A percentile compares a stretch with the other conserved stretches of the same genome.
These are phyloP conservation scores for Phalanger gymnotis DNA, from an alignment of 2,797 vertebrate species.

Conservation along the genomic window DNA sequence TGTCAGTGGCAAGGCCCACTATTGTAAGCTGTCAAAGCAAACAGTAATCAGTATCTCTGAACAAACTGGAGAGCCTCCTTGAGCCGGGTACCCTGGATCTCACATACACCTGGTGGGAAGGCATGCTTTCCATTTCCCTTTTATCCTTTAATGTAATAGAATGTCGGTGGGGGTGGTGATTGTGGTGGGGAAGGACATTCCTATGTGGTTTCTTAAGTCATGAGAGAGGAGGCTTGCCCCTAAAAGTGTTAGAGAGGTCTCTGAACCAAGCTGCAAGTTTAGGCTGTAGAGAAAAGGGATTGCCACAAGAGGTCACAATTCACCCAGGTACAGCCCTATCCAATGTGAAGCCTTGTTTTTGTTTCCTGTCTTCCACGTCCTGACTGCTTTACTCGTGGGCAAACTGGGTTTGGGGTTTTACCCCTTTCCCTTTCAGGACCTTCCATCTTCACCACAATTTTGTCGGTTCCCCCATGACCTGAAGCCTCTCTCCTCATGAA, in stretches of 20 bases:
- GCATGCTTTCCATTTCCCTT: neutral
- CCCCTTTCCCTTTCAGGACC: neutral
- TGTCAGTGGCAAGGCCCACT: neutral
- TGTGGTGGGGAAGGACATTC: neutral
- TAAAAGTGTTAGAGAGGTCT: neutral
- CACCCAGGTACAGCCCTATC: neutral
- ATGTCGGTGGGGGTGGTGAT: neutral
- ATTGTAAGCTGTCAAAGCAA: neutral
- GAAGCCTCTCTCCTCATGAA: neutral
- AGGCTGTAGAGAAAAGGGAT: neutral
- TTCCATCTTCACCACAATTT: neutral
- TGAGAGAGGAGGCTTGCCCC: neutral
- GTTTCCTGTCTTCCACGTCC: neutral
- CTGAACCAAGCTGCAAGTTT: neutral
- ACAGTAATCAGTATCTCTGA: neutral
- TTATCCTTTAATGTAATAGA: neutral
- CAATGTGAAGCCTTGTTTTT: neutral
- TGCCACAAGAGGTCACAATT: neutral
- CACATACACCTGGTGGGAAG: neutral
- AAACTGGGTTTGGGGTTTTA: neutral
- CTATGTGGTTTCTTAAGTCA: neutral
- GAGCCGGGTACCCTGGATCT: neutral
- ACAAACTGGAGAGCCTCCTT: neutral
- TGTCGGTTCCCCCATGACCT: neutral
- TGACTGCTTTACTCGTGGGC: neutral